These are phyloP conservation scores for Eleginops maclovinus DNA, from an alignment of 2,113 vertebrate species.

Conservation along the genomic window DNA sequence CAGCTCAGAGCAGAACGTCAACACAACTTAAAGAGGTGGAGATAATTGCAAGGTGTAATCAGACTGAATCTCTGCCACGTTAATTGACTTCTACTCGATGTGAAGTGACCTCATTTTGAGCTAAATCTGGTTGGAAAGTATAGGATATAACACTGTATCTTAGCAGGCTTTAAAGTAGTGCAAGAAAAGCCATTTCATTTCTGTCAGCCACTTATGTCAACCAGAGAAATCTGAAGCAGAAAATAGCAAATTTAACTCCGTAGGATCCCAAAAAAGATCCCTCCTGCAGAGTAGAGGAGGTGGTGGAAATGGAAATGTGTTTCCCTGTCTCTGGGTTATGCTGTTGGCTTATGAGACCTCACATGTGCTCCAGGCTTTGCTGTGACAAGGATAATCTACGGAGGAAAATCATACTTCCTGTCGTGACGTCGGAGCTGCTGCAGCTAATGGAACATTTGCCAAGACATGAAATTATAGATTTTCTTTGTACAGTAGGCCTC, in stretches of 20 bases:
- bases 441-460: conserved; percentile 41
- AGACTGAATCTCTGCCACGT: conserved; percentile 25
- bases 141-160: conserved; percentile 25
- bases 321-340: conserved; percentile 21
- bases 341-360: conserved; percentile 22
- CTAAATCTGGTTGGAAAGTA: conserved; percentile 7
- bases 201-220: conserved; percentile 30
- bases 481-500: background rate
- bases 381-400: conserved; percentile 54
- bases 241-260: background rate
- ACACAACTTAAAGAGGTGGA: conserved; percentile 50
- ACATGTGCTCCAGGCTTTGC: conserved; percentile 35
- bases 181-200: conserved; percentile 44
- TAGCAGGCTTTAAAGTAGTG: conserved; percentile 1
- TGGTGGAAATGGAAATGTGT: conserved; percentile 5
- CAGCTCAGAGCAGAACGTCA: conserved; percentile 36
- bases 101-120: conserved; percentile 41
- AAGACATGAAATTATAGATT: conserved; percentile 43
- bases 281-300: background rate
- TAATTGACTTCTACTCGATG: conserved; percentile 55
- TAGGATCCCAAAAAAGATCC: background rate
- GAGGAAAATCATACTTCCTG: conserved; percentile 49
- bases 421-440: conserved; percentile 30
- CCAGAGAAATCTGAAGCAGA: background rate
- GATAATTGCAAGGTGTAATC: conserved; percentile 43